These are phyloP conservation scores for Eilema caniola DNA, from an alignment of 2,888 invertebrate species.

Conservation along the genomic window DNA sequence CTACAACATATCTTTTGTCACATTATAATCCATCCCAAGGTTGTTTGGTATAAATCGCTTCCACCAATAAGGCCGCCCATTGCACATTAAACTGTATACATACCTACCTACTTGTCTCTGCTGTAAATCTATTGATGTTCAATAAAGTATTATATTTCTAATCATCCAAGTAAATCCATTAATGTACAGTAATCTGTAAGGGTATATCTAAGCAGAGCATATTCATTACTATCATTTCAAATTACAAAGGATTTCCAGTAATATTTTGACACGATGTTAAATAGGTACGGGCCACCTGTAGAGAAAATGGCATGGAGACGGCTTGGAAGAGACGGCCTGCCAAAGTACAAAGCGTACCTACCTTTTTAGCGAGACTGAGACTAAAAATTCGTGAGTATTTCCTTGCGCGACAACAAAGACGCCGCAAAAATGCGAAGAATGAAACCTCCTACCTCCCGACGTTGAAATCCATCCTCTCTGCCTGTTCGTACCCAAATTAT, in stretches of 20 bases:
- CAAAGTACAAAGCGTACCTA: slow-evolving; percentile 68
- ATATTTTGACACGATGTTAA: slow-evolving; percentile 40
- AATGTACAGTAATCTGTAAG: neutral
- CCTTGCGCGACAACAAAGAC: slow-evolving; percentile 64
- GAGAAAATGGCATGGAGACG: slow-evolving; percentile 62
- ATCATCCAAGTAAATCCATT: too few species aligned
- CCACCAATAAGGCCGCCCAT: too few species aligned
- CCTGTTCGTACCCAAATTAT: slow-evolving; percentile 58
- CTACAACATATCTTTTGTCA: too few species aligned
- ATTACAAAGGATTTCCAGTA: slow-evolving; percentile 23
- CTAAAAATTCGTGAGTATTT: slow-evolving; percentile 70
- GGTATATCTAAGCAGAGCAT: neutral
- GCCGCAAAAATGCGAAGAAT: slow-evolving; percentile 74
- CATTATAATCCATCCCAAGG: too few species aligned
- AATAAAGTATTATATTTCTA: too few species aligned
- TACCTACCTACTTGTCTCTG: too few species aligned
- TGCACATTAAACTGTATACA: too few species aligned
- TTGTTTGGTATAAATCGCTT: too few species aligned
- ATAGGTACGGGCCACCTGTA: slow-evolving; percentile 66
- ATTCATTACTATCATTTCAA: slow-evolving; percentile 10
- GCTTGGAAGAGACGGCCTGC: slow-evolving; percentile 62
- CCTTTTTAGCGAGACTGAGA: slow-evolving; percentile 67
- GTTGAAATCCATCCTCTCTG: slow-evolving; percentile 39
- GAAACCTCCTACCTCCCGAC: slow-evolving; percentile 49
- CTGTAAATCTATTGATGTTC: too few species aligned